Percentiles rank a stretch among this genome's conserved stretches.
phyloP scores from a whole-genome alignment of 2,113 vertebrate species.

The Chionomys nivalis region DNA sequence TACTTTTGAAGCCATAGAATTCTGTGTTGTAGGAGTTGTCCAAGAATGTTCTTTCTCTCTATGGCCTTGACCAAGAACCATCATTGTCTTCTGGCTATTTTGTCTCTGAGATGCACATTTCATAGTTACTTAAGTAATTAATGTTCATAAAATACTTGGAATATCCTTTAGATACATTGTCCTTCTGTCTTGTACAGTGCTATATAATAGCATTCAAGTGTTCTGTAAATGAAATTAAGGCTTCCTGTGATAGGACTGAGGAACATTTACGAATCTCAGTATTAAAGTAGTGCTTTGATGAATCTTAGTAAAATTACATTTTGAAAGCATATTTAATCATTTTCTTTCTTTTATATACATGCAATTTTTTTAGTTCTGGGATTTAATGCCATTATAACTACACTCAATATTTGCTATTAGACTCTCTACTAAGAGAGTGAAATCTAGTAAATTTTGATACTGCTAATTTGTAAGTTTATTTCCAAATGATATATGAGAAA shows the following conservation, averaged over 20 bases:
- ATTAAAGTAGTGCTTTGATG: slow-evolving; percentile 30
- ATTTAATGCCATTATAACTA: slow-evolving; percentile 57
- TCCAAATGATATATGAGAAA: slow-evolving; percentile 47
- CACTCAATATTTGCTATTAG: background rate
- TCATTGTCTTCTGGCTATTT: slow-evolving; percentile 49
- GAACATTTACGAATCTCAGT: slow-evolving; percentile 47
- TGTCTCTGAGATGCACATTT: slow-evolving; percentile 39
- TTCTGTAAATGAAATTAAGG: slow-evolving; percentile 38
- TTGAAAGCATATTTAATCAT: slow-evolving; percentile 49
- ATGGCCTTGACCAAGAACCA: slow-evolving; percentile 31
- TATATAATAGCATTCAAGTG: slow-evolving; percentile 37
- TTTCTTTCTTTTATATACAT: slow-evolving; percentile 40
- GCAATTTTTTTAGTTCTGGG: slow-evolving; percentile 51
- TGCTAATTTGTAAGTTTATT: slow-evolving; percentile 65
- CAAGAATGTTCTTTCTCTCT: slow-evolving; percentile 31
- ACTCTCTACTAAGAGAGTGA: slow-evolving; percentile 17
- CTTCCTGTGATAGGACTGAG: slow-evolving; percentile 34
- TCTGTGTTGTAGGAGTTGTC: slow-evolving; percentile 13
- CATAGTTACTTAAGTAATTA: slow-evolving; percentile 66
- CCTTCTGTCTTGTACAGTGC: slow-evolving; percentile 22
- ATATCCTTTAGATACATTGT: slow-evolving; percentile 26
- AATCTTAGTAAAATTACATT: slow-evolving; percentile 49
- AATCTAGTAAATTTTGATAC: slow-evolving; percentile 59
- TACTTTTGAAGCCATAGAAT: slow-evolving; percentile 16
- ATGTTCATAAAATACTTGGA: slow-evolving; percentile 54